Percentiles rank a stretch among this genome's conserved stretches.
These are phyloP conservation scores for Ennomos fuscantarius DNA, from an alignment of 2,888 invertebrate species.

Conservation along the genomic window DNA sequence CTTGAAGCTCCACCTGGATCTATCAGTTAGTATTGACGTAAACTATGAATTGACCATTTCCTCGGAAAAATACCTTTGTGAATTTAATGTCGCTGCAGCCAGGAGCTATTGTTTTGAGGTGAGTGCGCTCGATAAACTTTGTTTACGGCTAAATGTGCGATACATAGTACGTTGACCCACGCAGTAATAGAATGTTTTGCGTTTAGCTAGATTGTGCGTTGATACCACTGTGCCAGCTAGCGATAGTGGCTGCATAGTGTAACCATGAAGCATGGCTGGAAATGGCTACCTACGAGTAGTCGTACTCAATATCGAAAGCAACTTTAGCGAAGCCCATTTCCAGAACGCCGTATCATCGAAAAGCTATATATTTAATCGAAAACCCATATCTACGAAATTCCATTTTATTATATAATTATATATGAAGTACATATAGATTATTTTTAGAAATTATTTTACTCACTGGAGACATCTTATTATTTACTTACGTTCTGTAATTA, in stretches of 20 bases:
- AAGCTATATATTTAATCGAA: too few species aligned
- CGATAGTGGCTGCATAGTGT: constrained; percentile 15
- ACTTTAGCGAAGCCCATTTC: too few species aligned
- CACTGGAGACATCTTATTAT: too few species aligned
- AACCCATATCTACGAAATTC: too few species aligned
- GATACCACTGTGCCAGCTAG: constrained; percentile 46
- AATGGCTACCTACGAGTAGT: not conserved
- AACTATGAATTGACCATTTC: constrained; percentile 19
- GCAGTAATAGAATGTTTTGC: constrained; percentile 66
- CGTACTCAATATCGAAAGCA: too few species aligned
- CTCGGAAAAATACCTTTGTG: constrained; percentile 38
- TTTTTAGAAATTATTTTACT: too few species aligned
- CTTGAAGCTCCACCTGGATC: too few species aligned
- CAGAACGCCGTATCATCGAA: too few species aligned
- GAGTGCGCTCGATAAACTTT: constrained; percentile 79
- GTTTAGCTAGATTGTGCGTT: constrained; percentile 64
- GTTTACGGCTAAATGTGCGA: constrained; percentile 81
- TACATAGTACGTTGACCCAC: constrained; percentile 72
- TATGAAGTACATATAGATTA: too few species aligned
- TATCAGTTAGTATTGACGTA: constrained; percentile 11
- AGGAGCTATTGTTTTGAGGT: constrained; percentile 66
- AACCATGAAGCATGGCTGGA: not conserved
- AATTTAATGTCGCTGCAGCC: constrained; percentile 63
- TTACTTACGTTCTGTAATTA: too few species aligned
- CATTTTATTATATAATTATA: too few species aligned